Conservation (phyloP, 2,888 invertebrate species). For the Tuta absoluta region DNA sequence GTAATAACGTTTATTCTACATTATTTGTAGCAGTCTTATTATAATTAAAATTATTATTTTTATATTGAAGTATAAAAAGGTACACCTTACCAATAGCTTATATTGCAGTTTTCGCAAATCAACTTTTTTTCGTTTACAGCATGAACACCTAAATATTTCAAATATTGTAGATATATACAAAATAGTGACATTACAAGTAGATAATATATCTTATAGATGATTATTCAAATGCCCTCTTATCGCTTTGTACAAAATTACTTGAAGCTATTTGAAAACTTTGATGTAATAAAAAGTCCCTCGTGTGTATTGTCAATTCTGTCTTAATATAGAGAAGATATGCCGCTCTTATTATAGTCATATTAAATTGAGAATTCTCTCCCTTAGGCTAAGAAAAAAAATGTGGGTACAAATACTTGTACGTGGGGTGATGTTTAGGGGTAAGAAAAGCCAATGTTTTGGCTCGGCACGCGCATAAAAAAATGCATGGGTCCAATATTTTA, state of each 20-base stretch:
- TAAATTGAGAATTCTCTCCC: constrained; percentile 64
- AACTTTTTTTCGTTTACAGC: too few species aligned
- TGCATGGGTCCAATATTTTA: constrained; percentile 80
- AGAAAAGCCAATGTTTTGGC: constrained; percentile 75
- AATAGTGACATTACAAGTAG: too few species aligned
- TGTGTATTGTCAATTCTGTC: constrained; percentile 28
- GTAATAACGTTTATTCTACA: too few species aligned
- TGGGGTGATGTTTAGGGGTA: constrained; percentile 63
- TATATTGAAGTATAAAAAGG: too few species aligned
- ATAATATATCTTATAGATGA: too few species aligned
- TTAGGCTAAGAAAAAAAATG: constrained; percentile 59
- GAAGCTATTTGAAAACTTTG: constrained; percentile 9
- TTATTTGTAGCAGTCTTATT: too few species aligned
- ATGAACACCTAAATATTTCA: too few species aligned
- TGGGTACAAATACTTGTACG: constrained; percentile 78
- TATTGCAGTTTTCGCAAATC: too few species aligned
- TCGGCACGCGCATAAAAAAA: constrained; percentile 68
- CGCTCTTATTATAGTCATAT: constrained; percentile 52
- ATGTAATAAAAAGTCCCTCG: constrained; percentile 26
- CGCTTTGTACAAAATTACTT: neutral
- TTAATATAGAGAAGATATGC: constrained; percentile 19
- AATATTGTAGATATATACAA: too few species aligned
- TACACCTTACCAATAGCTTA: too few species aligned
- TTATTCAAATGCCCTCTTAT: constrained; percentile 6
- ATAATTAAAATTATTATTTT: too few species aligned